Percentiles rank a stretch among this genome's conserved stretches.
phyloP scores from a whole-genome alignment of 2,888 invertebrate genomes.

The Ceramica pisi region DNA sequence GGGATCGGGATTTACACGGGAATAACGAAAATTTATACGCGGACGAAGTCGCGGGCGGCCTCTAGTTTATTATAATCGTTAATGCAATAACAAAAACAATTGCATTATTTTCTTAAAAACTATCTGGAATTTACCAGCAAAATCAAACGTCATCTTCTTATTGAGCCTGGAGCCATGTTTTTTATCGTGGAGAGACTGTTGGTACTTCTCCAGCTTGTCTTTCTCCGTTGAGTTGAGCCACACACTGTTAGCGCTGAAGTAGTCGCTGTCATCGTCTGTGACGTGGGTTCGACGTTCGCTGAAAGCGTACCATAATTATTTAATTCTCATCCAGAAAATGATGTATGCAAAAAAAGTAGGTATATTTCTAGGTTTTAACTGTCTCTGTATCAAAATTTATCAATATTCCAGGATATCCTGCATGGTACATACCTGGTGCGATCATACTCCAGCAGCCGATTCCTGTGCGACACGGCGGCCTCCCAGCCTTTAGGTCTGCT shows the following conservation, averaged over 20 bases:
- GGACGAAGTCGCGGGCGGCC: no score
- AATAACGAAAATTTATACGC: no score
- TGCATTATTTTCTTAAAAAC: no score
- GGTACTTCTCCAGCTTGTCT: slow-evolving; percentile 92
- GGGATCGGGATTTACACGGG: no score
- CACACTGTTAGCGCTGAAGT: slow-evolving; percentile 95
- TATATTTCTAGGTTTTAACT: no score
- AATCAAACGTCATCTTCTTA: slow-evolving; percentile 94
- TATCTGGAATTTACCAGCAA: slow-evolving; percentile 90
- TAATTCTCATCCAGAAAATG: no score
- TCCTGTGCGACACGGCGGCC: slow-evolving; percentile 94
- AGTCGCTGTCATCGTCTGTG: slow-evolving; percentile 98
- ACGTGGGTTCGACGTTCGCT: slow-evolving; percentile 94
- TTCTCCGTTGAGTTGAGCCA: slow-evolving; percentile 95
- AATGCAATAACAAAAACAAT: no score
- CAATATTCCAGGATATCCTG: no score
- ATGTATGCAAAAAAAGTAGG: no score
- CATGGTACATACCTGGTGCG: slow-evolving; percentile 91
- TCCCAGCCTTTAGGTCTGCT: slow-evolving; percentile 92
- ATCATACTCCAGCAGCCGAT: slow-evolving; percentile 96
- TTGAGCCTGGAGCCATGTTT: slow-evolving; percentile 93
- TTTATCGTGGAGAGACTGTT: slow-evolving; percentile 92
- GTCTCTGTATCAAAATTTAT: no score
- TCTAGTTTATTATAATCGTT: no score
- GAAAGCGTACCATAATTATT: slow-evolving; percentile 5